Base-by-base conservation (phyloP, 2,888 invertebrate species). In the Gari tellinella region DNA sequence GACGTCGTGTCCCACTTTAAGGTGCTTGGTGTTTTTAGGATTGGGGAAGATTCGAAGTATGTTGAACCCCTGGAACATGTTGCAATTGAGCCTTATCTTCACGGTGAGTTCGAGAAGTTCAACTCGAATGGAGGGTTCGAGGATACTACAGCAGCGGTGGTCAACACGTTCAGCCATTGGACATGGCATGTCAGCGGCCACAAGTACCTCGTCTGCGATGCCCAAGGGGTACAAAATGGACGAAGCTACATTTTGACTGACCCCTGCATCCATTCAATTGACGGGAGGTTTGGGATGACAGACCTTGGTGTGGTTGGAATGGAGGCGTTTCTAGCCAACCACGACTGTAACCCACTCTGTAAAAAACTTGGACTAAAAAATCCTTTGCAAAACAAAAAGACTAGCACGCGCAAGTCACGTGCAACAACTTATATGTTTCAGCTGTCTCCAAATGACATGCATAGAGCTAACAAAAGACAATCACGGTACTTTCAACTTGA, bases 111-210 rank as follows among this genome's bases (percentile, higher is more conserved):
- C 25, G 73, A 78, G 31, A 81, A 79, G 21, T 76, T 75, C 38
- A 81, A 79, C 51, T 76, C 73, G 0, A 77, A 77, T 26, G 66
- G 63, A 10, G 77, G 76, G 15, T 73, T 63, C 37, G 79, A 79
- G 23, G 79, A 79, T 46, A 45, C 45, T 21, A 57, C 66, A 2
- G 72, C 74, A 1, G 65, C 68, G 5, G 65, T 78, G 1, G 38
- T 76, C 21, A 74, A 74, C 51, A 70, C 81, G 7, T 81, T 81
- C 53, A 73, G 75, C 31, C 81, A 81, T 41, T 81, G 74, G 75
- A 81, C 81, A 3, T 81, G 78, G 78, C 51, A 61, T 25, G 65
- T 65, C 2, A 81, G 67, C 3, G 78, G 78, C 10, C 78, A 78
- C 40, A 67, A 65, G 26, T 66, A 48, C 60, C 66, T 81, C 21